Conservation (phyloP, 2,113 vertebrate species). For the Xiphorhynchus elegans region DNA sequence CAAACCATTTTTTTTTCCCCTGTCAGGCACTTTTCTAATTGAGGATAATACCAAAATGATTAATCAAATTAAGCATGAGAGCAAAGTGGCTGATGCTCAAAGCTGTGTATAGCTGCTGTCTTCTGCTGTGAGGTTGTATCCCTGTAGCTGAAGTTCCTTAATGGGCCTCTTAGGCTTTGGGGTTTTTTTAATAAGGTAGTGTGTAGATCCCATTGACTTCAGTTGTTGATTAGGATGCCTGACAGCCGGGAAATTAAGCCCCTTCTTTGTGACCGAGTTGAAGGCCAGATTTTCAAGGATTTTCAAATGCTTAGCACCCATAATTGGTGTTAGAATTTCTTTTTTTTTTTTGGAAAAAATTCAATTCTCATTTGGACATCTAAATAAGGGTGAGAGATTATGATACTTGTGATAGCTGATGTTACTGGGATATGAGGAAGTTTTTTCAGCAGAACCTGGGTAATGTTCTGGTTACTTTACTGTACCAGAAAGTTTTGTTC, state of each 20-base stretch:
- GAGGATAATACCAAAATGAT: slow-evolving; percentile 57
- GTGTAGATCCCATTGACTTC: slow-evolving; percentile 48
- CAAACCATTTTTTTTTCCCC: background rate
- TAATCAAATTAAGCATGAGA: slow-evolving; percentile 56
- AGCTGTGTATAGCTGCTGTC: slow-evolving; percentile 18
- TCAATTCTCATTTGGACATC: background rate
- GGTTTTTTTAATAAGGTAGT: slow-evolving; percentile 20
- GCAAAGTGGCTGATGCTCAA: slow-evolving; percentile 35
- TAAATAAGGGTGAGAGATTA: background rate
- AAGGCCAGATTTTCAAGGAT: slow-evolving; percentile 67
- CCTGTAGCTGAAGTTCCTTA: slow-evolving; percentile 4
- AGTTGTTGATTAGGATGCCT: slow-evolving; percentile 57
- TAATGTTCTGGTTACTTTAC: background rate
- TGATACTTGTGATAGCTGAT: background rate
- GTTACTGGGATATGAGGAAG: background rate
- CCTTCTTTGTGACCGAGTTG: slow-evolving; percentile 39
- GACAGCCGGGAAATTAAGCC: slow-evolving; percentile 59
- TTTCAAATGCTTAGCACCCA: slow-evolving; percentile 38
- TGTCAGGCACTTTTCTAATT: slow-evolving; percentile 40
- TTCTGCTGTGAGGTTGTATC: background rate
- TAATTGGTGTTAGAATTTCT: slow-evolving; percentile 36
- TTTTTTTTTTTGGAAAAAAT: background rate
- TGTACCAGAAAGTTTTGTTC: background rate
- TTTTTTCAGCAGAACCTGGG: background rate
- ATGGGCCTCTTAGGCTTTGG: slow-evolving; percentile 25